Conservation (phyloP, 1,140 invertebrate genomes). For the Musca domestica region DNA sequence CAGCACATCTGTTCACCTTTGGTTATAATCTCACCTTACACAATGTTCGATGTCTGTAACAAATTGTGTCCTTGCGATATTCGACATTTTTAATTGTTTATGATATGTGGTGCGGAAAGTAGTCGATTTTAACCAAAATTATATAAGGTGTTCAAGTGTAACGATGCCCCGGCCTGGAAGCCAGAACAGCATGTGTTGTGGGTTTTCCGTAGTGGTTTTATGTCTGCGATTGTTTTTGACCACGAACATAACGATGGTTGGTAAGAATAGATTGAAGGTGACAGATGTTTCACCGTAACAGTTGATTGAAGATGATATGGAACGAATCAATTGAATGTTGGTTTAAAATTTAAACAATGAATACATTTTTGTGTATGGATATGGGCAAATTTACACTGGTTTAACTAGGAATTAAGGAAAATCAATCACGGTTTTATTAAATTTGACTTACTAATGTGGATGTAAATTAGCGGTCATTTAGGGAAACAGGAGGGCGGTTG, state of each 20-base stretch:
- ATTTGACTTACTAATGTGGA: too few relatives aligned
- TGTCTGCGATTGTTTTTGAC: background rate
- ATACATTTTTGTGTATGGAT: too few relatives aligned
- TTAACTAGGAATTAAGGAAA: too few relatives aligned
- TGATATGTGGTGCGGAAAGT: background rate
- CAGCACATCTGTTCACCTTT: constrained; percentile 5
- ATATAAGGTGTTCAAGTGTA: constrained; percentile 15
- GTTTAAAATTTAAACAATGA: too few relatives aligned
- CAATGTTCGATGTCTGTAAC: constrained; percentile 1
- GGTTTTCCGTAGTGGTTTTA: constrained; percentile 6
- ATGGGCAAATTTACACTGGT: too few relatives aligned
- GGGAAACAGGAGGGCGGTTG: too few relatives aligned
- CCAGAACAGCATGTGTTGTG: background rate
- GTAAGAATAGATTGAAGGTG: too few relatives aligned
- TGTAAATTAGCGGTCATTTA: too few relatives aligned
- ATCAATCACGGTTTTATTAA: too few relatives aligned
- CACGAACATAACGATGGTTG: background rate
- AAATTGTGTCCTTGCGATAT: constrained; percentile 3
- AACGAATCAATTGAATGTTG: too few relatives aligned
- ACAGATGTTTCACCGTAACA: background rate
- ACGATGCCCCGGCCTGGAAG: too few relatives aligned
- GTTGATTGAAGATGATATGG: too few relatives aligned
- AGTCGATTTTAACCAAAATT: background rate
- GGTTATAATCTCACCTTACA: background rate
- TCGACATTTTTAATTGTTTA: background rate